These are phyloP conservation scores for Campylomormyrus numenius DNA, from an alignment of 2,113 vertebrate genomes.

Conservation along the genomic window DNA sequence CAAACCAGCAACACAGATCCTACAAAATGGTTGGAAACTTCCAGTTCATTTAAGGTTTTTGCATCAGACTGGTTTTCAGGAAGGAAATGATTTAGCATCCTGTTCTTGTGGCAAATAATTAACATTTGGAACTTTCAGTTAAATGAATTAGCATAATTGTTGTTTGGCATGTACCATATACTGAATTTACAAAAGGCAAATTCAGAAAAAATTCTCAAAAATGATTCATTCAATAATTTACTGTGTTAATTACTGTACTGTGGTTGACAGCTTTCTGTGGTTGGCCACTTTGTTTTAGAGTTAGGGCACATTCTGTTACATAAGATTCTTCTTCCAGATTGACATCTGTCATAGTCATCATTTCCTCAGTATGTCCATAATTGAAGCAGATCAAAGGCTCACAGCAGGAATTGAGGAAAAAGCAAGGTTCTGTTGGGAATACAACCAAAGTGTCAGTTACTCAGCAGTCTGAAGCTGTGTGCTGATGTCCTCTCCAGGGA, in stretches of 20 bases:
- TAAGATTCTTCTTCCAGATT: neutral
- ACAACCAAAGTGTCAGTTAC: neutral
- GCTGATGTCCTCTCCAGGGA: neutral
- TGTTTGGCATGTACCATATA: neutral
- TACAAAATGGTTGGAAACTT: neutral
- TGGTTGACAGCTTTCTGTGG: neutral
- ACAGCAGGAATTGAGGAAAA: neutral
- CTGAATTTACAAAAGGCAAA: neutral
- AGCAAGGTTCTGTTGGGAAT: neutral
- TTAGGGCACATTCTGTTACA: neutral
- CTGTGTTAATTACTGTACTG: neutral
- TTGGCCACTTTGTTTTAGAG: neutral
- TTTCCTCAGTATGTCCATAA: neutral
- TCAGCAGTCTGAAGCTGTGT: neutral
- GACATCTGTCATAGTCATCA: neutral
- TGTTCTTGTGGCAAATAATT: neutral
- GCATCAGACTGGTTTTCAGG: neutral
- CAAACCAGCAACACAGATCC: neutral
- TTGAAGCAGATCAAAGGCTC: neutral
- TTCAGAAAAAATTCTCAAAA: neutral
- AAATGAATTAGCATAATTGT: neutral
- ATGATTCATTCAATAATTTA: neutral
- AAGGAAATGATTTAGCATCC: neutral
- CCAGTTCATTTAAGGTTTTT: neutral
- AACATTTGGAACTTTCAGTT: neutral